Evolutionary conservation across 2,888 invertebrate genomes (phyloP).

Genomic region (Zhengitettix transpicula): DNA sequence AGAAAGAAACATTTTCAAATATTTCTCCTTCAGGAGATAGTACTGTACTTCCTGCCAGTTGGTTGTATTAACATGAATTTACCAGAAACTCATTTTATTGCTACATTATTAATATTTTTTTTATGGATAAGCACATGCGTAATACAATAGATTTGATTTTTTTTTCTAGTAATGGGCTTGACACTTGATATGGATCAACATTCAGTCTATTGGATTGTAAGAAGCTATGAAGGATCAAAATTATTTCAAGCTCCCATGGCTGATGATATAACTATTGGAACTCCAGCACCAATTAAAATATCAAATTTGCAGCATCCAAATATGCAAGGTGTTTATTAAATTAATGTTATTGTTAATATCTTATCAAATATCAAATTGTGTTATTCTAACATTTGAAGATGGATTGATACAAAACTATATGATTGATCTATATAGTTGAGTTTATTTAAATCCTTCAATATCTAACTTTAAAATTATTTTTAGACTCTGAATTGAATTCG

Average conservation of each 20-base stretch:
- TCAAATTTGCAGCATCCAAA: constrained; percentile 33
- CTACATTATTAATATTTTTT: too few relatives aligned
- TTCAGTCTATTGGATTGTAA: constrained; percentile 69
- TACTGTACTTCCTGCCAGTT: too few relatives aligned
- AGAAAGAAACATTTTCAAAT: too few relatives aligned
- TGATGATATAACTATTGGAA: constrained; percentile 25
- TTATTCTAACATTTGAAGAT: not conserved
- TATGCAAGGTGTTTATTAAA: constrained; percentile 40
- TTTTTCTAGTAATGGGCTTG: constrained; percentile 57
- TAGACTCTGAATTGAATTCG: not conserved
- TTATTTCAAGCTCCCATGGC: constrained; percentile 54
- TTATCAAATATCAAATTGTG: not conserved
- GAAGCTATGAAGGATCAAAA: constrained; percentile 59
- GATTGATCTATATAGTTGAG: not conserved
- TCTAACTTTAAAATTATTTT: not conserved
- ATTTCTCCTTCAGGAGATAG: too few relatives aligned
- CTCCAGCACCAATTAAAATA: constrained; percentile 24
- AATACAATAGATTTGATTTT: too few relatives aligned
- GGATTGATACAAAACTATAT: too few relatives aligned
- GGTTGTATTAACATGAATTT: too few relatives aligned
- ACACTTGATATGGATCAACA: constrained; percentile 63
- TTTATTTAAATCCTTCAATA: not conserved
- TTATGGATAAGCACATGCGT: too few relatives aligned
- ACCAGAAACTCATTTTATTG: too few relatives aligned
- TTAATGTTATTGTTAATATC: not conserved